phyloP scores from a whole-genome alignment of 2,797 vertebrate genomes.

The Notolepis coatsorum region DNA sequence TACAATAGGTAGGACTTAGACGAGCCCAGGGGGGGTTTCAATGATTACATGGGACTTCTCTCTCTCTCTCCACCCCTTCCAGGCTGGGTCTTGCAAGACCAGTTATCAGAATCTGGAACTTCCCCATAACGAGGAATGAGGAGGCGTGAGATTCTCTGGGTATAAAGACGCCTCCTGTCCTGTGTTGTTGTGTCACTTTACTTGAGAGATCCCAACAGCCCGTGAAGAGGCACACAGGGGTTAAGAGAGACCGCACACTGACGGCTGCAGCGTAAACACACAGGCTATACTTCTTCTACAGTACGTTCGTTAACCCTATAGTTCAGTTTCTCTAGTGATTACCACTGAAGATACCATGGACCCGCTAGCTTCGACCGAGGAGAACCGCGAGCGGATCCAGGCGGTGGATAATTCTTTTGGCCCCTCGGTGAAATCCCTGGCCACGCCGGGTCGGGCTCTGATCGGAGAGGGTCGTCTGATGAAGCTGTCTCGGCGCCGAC shows the following conservation, averaged over 20 bases:
- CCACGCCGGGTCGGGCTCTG: constrained; percentile 82
- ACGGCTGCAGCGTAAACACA: neutral
- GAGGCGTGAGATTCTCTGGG: no score
- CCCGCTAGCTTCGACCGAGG: constrained; percentile 68
- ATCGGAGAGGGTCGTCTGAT: constrained; percentile 89
- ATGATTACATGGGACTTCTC: no score
- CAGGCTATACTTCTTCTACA: neutral
- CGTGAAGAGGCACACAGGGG: no score
- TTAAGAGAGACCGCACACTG: neutral
- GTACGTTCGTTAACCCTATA: neutral
- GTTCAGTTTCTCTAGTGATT: neutral
- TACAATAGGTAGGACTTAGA: no score
- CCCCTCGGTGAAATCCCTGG: constrained; percentile 78
- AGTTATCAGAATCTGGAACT: no score
- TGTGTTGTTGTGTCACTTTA: no score
- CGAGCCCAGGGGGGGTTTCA: no score
- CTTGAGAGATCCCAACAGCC: no score
- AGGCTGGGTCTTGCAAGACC: no score
- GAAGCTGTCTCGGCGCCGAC: constrained; percentile 89
- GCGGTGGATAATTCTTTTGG: constrained; percentile 86
- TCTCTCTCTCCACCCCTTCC: no score
- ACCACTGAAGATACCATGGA: constrained; percentile 57
- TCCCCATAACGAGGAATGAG: no score
- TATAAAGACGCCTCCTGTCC: no score
- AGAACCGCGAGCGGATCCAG: constrained; percentile 87